Evolutionary conservation across 2,797 vertebrate species (phyloP), one percentile per base, ranked within the genome.

Genomic region (Microchirus variegatus): DNA sequence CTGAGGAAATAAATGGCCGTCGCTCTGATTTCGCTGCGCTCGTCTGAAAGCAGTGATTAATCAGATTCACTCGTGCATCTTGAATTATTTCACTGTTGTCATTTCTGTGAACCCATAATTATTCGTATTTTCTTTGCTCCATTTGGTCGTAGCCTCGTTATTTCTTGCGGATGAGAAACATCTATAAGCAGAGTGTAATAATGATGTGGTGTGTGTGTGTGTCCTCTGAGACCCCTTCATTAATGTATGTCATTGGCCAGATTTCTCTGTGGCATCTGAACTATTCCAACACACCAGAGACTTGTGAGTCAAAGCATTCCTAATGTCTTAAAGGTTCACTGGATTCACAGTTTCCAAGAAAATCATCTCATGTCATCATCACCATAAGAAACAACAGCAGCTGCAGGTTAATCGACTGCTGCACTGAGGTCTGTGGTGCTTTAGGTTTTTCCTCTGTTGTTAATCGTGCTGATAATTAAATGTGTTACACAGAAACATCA

Each of bases 241-340:
- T 76, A 77, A 83, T 79, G 70, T 78, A 71, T 88, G 86, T 73
- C 80, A 83, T 76, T 82, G 75, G 67, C 73, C 75, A 82, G 77
- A 80, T 68, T 77, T 79, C 76, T 80, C 73, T 67, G 58, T 78
- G 77, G 78, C 77, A 84, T 83, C 53, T 77, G 61, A 75, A 68
- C 63, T 73, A 61, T 71, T 68, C 74, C 62, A 49, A 78, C 60
- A 81, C 73, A 68, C 62, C 50, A 62, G 66, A 65, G 63, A 75
- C 55, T 69, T 70, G 36, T 46, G 35, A 59, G 31, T 54, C 58
- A 51, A 65, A 26, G 46, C 67, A 47, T 61, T 61, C 69, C 55
- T 42, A 36, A 53, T 51, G 63, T 49, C 59, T n/a, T n/a, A n/a
- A n/a, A 31, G 52, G 40, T 45, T 38, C 36, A 55, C 10, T 59